A percentile compares a stretch with the other conserved stretches of the same genome.
These are phyloP conservation scores for Solea solea DNA, from an alignment of 2,113 vertebrate genomes.

Conservation along the genomic window DNA sequence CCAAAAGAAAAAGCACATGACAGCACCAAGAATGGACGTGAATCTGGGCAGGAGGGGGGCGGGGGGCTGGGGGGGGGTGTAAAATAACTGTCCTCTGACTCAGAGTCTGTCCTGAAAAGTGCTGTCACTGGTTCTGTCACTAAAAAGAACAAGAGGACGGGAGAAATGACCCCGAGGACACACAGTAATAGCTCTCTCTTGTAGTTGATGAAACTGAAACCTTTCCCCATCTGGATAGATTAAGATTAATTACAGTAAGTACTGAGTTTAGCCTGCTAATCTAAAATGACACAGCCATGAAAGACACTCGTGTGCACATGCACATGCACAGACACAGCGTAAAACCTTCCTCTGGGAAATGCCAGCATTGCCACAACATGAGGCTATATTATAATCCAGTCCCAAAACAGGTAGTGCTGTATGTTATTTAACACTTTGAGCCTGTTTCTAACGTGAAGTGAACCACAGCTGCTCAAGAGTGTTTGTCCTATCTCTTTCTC, in stretches of 20 bases:
- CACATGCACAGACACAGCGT: background rate
- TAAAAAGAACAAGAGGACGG: slow-evolving; percentile 13
- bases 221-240: slow-evolving; percentile 56
- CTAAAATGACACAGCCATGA: slow-evolving; percentile 44
- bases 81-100: slow-evolving; percentile 27
- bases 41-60: background rate
- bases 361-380: slow-evolving; percentile 26
- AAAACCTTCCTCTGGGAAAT: slow-evolving; percentile 39
- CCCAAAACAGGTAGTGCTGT: slow-evolving; percentile 30
- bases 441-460: slow-evolving; percentile 10
- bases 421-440: slow-evolving; percentile 23
- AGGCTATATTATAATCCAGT: slow-evolving; percentile 36
- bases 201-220: slow-evolving; percentile 49
- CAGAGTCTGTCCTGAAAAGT: slow-evolving; percentile 23
- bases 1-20: slow-evolving; percentile 31
- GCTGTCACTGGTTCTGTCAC: slow-evolving; percentile 38
- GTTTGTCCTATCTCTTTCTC: slow-evolving; percentile 37
- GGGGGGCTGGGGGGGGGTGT: too few species aligned
- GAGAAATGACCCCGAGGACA: slow-evolving; percentile 30
- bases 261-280: slow-evolving; percentile 47
- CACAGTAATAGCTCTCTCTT: slow-evolving; percentile 35
- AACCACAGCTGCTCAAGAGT: slow-evolving; percentile 23
- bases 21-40: slow-evolving; percentile 10
- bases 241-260: slow-evolving; percentile 58
- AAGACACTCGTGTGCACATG: background rate